phyloP scores from a whole-genome alignment of 2,888 invertebrate species.

The Linnaemya tessellans region DNA sequence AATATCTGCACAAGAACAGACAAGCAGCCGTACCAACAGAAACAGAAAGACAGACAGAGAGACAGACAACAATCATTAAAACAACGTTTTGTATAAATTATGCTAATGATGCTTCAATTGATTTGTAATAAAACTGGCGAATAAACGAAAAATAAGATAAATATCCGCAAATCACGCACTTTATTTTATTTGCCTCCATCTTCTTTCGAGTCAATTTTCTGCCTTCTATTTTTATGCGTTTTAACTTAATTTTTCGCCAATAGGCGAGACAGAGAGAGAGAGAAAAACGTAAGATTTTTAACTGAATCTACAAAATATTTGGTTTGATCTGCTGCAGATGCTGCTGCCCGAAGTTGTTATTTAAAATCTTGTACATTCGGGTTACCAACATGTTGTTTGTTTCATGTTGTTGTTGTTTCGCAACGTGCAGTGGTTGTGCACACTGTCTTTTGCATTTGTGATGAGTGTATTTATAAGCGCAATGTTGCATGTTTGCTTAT shows the following conservation, averaged over 20 bases:
- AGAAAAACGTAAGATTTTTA: constrained; percentile 50
- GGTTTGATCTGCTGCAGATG: constrained; percentile 68
- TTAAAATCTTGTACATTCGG: constrained; percentile 54
- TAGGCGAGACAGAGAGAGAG: constrained; percentile 11
- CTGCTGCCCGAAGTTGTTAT: constrained; percentile 37
- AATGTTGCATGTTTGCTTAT: constrained; percentile 74
- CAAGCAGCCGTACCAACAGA: constrained; percentile 48
- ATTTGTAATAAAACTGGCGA: constrained; percentile 84
- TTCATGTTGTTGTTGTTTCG: background rate
- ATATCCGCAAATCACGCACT: constrained; percentile 83
- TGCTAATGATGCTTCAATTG: constrained; percentile 84
- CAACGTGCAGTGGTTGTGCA: constrained; percentile 65
- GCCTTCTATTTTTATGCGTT: constrained; percentile 48
- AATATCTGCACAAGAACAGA: background rate
- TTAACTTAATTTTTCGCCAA: constrained; percentile 3
- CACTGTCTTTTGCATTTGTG: constrained; percentile 67
- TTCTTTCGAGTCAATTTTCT: constrained; percentile 23
- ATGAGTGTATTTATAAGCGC: constrained; percentile 72
- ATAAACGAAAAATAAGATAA: constrained; percentile 81
- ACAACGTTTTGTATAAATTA: constrained; percentile 84
- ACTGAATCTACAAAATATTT: constrained; percentile 52
- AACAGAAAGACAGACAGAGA: background rate
- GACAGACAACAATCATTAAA: constrained; percentile 82
- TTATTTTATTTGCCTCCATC: constrained; percentile 62
- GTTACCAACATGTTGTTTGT: constrained; percentile 43